Base-by-base conservation (phyloP, 2,113 vertebrate genomes). In the Siniperca knerii region DNA sequence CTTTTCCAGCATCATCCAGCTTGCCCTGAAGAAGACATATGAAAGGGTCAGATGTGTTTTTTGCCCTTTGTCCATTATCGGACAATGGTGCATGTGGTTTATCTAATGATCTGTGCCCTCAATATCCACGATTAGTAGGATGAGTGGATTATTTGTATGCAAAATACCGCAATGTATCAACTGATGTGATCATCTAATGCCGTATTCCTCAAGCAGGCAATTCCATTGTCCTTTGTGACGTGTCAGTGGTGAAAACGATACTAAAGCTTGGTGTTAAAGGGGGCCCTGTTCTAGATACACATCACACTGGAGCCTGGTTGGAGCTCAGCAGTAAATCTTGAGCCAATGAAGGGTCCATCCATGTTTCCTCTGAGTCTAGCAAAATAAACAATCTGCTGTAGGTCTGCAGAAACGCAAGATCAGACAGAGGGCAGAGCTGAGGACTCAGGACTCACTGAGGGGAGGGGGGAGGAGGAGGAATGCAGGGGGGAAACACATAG, bases 301-400 rank as follows among this genome's bases (percentile, higher is more conserved):
- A 84, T 79, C 75, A 66, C 65, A 86, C 82, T 74, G 89, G 88
- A 90, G 85, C 87, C 88, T 77, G 75, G 76, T 71, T 67, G 70
- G 69, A 83, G 78, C 76, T 73, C 66, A 75, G 69, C 78, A 85
- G 87, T 94, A 95, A 95, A 94, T 93, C 93, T 92, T 91, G 87
- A 86, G 76, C 89, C 93, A 91, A 92, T 89, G 93, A 92, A 86
- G 84, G 85, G 60, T 86, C 87, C 91, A 66, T 79, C 89, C 85
- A 60, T 78, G 88, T 88, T 91, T 91, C 82, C 90, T 89, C 87
- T 79, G 69, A 90, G 82, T 88, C 90, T 86, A 87, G 94, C 92
- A 96, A 96, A 79, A 94, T 96, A 97, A 97, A 97, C 96, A 97
- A 89, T 96, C 92, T 95, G 96, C 96, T 97, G 96, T 97, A 97